Base-by-base conservation (phyloP, 2,888 invertebrate species). In the Brassicogethes aeneus region DNA sequence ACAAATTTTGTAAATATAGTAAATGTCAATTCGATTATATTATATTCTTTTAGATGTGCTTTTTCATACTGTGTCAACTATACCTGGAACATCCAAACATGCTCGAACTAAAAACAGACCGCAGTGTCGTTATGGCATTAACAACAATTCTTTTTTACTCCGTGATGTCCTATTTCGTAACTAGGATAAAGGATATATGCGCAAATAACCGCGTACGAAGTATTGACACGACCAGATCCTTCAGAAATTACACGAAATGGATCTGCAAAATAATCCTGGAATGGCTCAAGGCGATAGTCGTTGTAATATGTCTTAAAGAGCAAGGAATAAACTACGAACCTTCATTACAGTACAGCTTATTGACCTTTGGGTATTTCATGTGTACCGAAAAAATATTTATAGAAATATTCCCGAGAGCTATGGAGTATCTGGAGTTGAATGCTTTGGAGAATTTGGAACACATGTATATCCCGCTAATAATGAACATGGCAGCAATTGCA, bases 261-360 rank as follows among this genome's bases (percentile, higher is more conserved):
- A 15, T 66, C 1, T 50, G 82, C 3, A 83, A 81, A 64, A 77
- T 85, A 35, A 77, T 83, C 1, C 69, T 86, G 34, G 85, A 86
- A 63, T 84, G 85, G 80, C 81, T 82, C 8, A 86, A 86, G 65
- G 83, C 83, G 0, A 77, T 85, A 30, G 52, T 66, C 2, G 55
- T 66, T 3, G 61, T 68, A 2, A 34, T 85, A 16, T 84, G 83
- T 17, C 62, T 85, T 41, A 80, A 81, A 56, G 82, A 85, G 62
- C 84, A 83, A 15, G 69, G 85, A 16, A 77, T 84, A 43, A 74
- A 83, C 56, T 85, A 81, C 63, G 71, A 74, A 37, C 84, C 85
- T 0, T 78, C 80, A 10, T 65, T 74, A 0, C 37, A 72, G 1
- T 85, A 85, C 61, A 77, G 78, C 2, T 46, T 73, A 1, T 61